Evolutionary conservation across 2,888 invertebrate genomes (phyloP).

Genomic region (Polyploca ridens): DNA sequence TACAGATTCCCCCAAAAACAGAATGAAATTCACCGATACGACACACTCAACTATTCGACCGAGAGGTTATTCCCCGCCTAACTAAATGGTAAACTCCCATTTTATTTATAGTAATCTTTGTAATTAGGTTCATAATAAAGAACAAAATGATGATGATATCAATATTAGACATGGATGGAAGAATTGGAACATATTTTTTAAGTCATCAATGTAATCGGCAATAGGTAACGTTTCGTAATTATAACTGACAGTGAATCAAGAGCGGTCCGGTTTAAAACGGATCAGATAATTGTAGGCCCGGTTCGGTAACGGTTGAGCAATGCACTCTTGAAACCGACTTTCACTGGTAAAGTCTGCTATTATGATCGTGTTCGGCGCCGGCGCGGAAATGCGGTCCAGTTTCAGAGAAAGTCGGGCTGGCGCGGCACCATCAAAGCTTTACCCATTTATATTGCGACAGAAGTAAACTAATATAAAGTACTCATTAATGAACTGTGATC

Average conservation of each 20-base stretch:
- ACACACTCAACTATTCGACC: too few relatives aligned
- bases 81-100: too few relatives aligned
- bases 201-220: too few relatives aligned
- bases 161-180: too few relatives aligned
- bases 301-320: constrained; percentile 51
- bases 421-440: not conserved
- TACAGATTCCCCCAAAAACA: too few relatives aligned
- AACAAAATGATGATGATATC: too few relatives aligned
- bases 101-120: too few relatives aligned
- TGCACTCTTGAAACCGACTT: constrained; percentile 58
- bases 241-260: constrained; percentile 25
- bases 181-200: too few relatives aligned
- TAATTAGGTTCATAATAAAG: too few relatives aligned
- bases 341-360: constrained; percentile 63
- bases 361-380: constrained; percentile 40
- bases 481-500: not conserved
- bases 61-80: too few relatives aligned
- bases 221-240: constrained; percentile 1
- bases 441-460: not conserved
- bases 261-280: constrained; percentile 27
- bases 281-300: constrained; percentile 35
- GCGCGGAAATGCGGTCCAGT: constrained; percentile 64
- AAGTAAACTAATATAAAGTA: not conserved
- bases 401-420: constrained; percentile 63
- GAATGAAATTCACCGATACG: too few relatives aligned